Base-by-base conservation (phyloP, 1,140 invertebrate genomes). In the Caenorhabditis latens region DNA sequence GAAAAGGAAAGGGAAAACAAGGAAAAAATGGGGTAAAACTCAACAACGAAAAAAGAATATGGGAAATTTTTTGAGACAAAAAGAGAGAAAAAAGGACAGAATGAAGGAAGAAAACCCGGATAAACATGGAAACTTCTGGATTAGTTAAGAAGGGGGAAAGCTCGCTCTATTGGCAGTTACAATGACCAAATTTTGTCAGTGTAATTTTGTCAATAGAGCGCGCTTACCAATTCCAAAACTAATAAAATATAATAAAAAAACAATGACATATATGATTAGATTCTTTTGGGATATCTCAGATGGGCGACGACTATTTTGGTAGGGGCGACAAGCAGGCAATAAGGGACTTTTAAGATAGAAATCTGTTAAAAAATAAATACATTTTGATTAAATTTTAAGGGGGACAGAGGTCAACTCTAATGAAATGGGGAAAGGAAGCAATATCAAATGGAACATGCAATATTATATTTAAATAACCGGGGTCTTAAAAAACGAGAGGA, bases 231-330 rank as follows among this genome's bases (percentile, higher is more conserved):
- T 1, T 32, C 32, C 32, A 32, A 32, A 32, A 32, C 32, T 32
- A 32, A 32, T 32, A n/a, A 50, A 4, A 71, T 46, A 6, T 13
- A 21, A 3, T 42, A 9, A 9, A 42, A 53, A 71, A 8, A 32
- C 32, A 32, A 32, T 32, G 32, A 32, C 32, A 8, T 43, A 14
- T 8, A 50, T 79, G 71, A 79, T 79, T 79, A 79, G 71, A 79
- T 8, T 79, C 42, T 79, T 79, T 24, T 46, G 71, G 43, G 46
- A 79, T 79, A 79, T 79, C 71, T 79, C 71, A 79, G 71, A 79
- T 79, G 71, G 71, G 71, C 6, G 71, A 50, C 43, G 71, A 79
- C 71, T 79, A 79, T 79, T 79, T 79, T 71, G 14, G 65, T 40
- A n/a, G 7, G 57, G n/a, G 46, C 46, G 71, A 79, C 71, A 79